Conservation (phyloP, 2,888 invertebrate species). For the Alitta virens region DNA sequence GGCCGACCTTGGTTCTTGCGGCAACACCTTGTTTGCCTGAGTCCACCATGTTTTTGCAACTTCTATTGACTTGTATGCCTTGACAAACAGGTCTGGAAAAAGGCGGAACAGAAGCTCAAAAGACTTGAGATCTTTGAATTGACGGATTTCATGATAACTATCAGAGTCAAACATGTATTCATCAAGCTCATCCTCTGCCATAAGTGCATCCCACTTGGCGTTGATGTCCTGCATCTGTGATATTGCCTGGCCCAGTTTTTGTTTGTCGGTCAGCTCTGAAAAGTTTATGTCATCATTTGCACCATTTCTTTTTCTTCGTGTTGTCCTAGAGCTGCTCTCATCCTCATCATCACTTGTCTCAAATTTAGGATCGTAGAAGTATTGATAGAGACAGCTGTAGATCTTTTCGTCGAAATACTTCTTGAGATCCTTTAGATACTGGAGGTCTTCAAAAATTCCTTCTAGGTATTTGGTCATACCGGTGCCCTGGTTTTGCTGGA, state of each 20-base stretch:
- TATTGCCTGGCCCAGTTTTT: not conserved
- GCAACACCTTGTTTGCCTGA: not conserved
- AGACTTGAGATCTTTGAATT: not conserved
- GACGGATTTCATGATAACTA: not conserved
- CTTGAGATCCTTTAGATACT: conserved; percentile 39
- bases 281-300: not conserved
- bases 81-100: not conserved
- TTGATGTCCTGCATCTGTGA: not conserved
- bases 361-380: conserved; percentile 38
- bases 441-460: conserved; percentile 40
- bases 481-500: conserved; percentile 28
- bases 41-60: not conserved
- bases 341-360: not conserved
- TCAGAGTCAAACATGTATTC: not conserved
- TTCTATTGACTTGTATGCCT: not conserved
- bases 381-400: conserved; percentile 36
- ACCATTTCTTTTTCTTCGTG: not conserved
- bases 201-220: not conserved
- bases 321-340: not conserved
- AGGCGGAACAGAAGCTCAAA: not conserved
- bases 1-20: not conserved
- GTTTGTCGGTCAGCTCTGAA: not conserved
- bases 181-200: not conserved
- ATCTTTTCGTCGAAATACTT: conserved; percentile 44
- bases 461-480: conserved; percentile 35